Base-by-base conservation (phyloP, 2,797 vertebrate species). In the Micromesistius poutassou region DNA sequence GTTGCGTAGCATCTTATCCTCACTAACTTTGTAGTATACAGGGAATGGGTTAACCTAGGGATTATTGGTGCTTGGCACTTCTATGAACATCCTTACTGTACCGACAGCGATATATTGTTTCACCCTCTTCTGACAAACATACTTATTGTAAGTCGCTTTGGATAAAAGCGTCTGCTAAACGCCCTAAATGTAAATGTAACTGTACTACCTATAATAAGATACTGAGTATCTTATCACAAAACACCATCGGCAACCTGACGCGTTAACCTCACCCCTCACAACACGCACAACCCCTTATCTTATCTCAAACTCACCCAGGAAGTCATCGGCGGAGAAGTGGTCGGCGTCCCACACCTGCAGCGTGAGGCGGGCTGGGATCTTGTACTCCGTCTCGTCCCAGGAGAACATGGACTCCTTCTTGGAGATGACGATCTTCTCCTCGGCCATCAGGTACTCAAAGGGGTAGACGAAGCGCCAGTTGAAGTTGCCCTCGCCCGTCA, bases 361-460 rank as follows among this genome's bases (percentile, higher is more conserved):
- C 0, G 97, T 98, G 87, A 99, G 97, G 25, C 97, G 95, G 0
- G 97, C 96, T 0, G 98, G 98, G 85, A 98, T 99, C 92, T 99
- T 99, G 88, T 99, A 99, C 79, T 99, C 97, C 0, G 98, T 99
- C 91, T 99, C 97, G 0, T 99, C 98, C 98, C 98, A 99, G 84
- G 98, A 99, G 92, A 99, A 99, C 96, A 99, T 96, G 79, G 98
- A 99, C 91, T 99, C 98, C 81, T 98, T 99, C 92, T 97, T 98
- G 72, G 98, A 99, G 93, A 99, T 97, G 86, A 99, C 96, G 0
- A 99, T 99, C 94, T 94, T 98, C 87, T 99, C 98, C 90, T 99
- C 98, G 0, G 98, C 98, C 78, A 96, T 92, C 83, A 99, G 95
- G 90, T 99, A 99, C 91, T 99, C 97, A 0, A 99, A 98, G 77